A percentile compares a stretch with the other conserved stretches of the same genome.
Evolutionary conservation across 1,140 invertebrate genomes (phyloP).

Genomic region (Musca vetustissima): DNA sequence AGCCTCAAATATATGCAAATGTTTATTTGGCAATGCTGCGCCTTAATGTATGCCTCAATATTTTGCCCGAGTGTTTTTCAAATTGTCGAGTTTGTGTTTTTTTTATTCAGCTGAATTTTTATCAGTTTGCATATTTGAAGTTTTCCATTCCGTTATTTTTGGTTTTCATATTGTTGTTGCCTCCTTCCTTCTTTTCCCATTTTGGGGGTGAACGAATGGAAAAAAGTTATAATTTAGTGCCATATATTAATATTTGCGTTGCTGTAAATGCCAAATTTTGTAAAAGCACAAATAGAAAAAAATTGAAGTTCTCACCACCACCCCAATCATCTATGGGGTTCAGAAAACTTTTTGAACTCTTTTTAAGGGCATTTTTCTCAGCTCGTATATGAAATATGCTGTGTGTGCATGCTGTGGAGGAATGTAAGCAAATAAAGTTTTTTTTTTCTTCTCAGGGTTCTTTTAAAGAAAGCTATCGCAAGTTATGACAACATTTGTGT

Average conservation of each 20-base stretch:
- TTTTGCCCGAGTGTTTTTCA: too few species aligned
- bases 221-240: conserved; percentile 20
- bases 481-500: too few species aligned
- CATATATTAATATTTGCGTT: conserved; percentile 9
- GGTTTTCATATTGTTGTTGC: background rate
- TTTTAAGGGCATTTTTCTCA: too few species aligned
- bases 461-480: too few species aligned
- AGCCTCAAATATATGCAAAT: conserved; percentile 5
- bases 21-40: background rate
- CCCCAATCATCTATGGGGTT: too few species aligned
- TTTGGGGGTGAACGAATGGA: background rate
- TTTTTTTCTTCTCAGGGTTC: too few species aligned
- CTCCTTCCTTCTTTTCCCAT: background rate
- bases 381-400: too few species aligned
- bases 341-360: too few species aligned
- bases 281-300: too few species aligned
- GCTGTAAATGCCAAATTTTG: conserved; percentile 1
- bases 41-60: conserved; percentile 9
- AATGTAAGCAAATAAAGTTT: too few species aligned
- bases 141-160: background rate
- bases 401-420: too few species aligned
- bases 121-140: conserved; percentile 11
- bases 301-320: too few species aligned
- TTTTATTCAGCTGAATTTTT: background rate
- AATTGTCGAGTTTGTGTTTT: background rate